phyloP scores from a whole-genome alignment of 2,888 invertebrate genomes.

The Muschampia plurimacula region DNA sequence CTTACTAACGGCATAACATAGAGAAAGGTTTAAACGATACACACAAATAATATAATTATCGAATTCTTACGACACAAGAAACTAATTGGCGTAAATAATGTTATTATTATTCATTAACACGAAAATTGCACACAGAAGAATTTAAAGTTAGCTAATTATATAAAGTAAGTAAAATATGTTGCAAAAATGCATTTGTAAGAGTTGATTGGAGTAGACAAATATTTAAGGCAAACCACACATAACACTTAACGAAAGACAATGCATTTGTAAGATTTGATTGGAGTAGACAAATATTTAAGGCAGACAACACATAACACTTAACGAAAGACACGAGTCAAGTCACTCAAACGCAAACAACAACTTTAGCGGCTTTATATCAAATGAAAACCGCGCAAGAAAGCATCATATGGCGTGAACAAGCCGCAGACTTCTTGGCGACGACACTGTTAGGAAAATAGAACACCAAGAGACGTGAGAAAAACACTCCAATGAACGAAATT shows the following conservation, averaged over 20 bases:
- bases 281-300: constrained; percentile 16
- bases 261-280: constrained; percentile 11
- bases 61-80: not conserved
- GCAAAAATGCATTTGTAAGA: constrained; percentile 8
- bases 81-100: not conserved
- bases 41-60: not conserved
- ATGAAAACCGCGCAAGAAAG: constrained; percentile 28
- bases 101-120: not conserved
- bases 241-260: constrained; percentile 19
- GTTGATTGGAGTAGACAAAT: constrained; percentile 22
- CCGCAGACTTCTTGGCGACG: constrained; percentile 59
- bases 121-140: not conserved
- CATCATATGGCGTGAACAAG: constrained; percentile 45
- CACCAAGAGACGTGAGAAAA: constrained; percentile 57
- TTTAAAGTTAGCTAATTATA: not conserved
- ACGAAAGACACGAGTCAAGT: constrained; percentile 20
- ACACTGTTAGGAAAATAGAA: constrained; percentile 72
- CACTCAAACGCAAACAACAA: constrained; percentile 32
- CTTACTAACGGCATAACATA: too few relatives aligned
- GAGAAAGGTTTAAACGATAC: not conserved
- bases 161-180: not conserved
- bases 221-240: constrained; percentile 20
- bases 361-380: constrained; percentile 20
- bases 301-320: constrained; percentile 13
- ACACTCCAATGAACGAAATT: constrained; percentile 64